phyloP scores from a whole-genome alignment of 92 coral and sea anemone species.

The Scolanthus callimorphus region DNA sequence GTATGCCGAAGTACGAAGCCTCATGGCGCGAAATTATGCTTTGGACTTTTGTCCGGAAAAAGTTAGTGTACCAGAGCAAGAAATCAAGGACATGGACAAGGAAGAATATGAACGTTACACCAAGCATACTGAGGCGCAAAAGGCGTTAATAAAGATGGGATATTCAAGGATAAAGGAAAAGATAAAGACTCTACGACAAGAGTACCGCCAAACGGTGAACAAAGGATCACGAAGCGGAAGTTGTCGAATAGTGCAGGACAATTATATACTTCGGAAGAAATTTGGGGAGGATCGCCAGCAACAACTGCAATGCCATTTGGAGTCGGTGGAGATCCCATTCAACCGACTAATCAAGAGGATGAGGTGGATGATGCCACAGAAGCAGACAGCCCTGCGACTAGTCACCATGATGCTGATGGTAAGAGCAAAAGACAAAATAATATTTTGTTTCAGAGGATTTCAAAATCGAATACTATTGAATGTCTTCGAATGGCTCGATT shows the following conservation, averaged over 20 bases:
- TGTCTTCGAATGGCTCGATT: too few species aligned
- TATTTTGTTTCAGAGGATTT: too few species aligned
- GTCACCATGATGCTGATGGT: conserved; percentile 9
- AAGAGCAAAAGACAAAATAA: conserved; percentile 8
- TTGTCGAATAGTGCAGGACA: conserved; percentile 17
- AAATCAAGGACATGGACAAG: conserved; percentile 3
- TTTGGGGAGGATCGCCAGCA: conserved; percentile 27
- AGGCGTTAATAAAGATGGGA: neutral
- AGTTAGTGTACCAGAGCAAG: neutral
- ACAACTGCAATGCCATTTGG: conserved; percentile 15
- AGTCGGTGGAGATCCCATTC: conserved; percentile 16
- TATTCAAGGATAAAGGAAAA: neutral
- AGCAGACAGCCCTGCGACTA: conserved; percentile 14
- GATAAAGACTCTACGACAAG: conserved; percentile 26
- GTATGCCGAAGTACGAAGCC: conserved; percentile 20
- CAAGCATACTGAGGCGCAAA: conserved; percentile 8
- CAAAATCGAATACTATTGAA: too few species aligned
- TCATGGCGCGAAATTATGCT: conserved; percentile 11
- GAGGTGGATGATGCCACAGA: conserved; percentile 11
- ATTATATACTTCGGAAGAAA: conserved; percentile 12
- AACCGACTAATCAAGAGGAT: neutral
- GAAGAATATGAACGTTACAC: conserved; percentile 16
- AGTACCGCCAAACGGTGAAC: conserved; percentile 16
- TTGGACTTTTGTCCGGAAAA: conserved; percentile 16
- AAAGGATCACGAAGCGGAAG: conserved; percentile 23